Conservation (phyloP, 2,797 vertebrate species). For the Bradypodion pumilum region DNA sequence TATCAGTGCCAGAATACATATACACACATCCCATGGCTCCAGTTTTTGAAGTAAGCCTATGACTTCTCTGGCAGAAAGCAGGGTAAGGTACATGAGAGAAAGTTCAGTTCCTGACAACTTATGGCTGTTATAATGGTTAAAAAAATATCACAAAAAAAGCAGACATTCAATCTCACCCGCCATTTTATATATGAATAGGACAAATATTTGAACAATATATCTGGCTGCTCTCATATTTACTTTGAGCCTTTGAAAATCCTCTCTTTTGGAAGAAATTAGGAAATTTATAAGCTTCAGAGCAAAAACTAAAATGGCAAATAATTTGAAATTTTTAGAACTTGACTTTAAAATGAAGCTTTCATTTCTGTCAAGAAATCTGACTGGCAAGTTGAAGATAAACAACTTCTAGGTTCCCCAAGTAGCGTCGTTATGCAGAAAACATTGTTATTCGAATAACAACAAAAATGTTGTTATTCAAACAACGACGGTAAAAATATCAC, state of each 20-base stretch:
- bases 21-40: neutral
- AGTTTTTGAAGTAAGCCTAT: neutral
- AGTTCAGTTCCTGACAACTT: neutral
- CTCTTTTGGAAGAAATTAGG: no score
- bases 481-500: no score
- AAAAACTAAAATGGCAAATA: neutral
- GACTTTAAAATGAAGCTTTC: neutral
- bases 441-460: no score
- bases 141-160: neutral
- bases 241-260: no score
- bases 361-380: neutral
- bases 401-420: no score
- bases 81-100: neutral
- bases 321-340: neutral
- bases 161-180: neutral
- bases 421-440: no score
- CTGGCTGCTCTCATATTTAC: no score
- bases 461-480: no score
- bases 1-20: neutral
- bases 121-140: neutral
- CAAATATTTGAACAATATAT: neutral
- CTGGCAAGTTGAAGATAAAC: neutral
- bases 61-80: no score
- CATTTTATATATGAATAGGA: neutral
- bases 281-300: no score